Evolutionary conservation across 1,140 invertebrate species (phyloP).

Genomic region (Orussus abietinus): DNA sequence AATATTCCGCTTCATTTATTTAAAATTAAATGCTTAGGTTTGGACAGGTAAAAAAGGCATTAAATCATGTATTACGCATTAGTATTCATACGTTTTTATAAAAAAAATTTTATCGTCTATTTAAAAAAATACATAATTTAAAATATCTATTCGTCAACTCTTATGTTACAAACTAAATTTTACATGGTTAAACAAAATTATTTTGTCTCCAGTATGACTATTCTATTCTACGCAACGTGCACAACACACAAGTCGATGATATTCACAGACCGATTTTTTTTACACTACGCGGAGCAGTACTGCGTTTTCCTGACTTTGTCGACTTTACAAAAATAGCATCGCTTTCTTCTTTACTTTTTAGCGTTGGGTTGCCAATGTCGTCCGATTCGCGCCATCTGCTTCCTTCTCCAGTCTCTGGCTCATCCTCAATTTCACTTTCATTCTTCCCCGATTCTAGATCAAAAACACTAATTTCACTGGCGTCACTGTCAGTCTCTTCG

Average conservation of each 20-base stretch:
- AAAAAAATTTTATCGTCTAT: too few species aligned
- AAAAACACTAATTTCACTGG: slow-evolving; percentile 2
- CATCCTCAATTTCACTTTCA: slow-evolving; percentile 4
- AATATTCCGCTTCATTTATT: neutral
- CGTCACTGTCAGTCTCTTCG: slow-evolving; percentile 5
- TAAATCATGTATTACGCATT: slow-evolving; percentile 1
- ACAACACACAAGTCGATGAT: slow-evolving; percentile 1
- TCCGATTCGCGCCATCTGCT: slow-evolving; percentile 2
- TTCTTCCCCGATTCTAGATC: slow-evolving; percentile 1
- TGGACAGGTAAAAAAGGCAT: neutral
- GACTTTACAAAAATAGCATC: slow-evolving; percentile 2
- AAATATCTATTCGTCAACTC: neutral
- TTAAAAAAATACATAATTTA: neutral
- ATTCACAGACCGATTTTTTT: neutral
- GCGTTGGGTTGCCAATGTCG: too few species aligned
- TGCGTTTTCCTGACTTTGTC: slow-evolving; percentile 2
- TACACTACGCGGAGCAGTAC: slow-evolving; percentile 3
- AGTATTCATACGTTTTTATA: neutral
- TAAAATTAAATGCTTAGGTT: slow-evolving; percentile 1
- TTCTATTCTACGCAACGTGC: neutral
- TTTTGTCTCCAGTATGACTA: too few species aligned
- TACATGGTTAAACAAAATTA: neutral
- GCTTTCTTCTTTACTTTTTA: too few species aligned
- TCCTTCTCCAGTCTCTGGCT: neutral
- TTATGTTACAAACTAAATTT: too few species aligned